Base-by-base conservation (phyloP, 64 coral and sea anemone genomes). In the Actinia equina region DNA sequence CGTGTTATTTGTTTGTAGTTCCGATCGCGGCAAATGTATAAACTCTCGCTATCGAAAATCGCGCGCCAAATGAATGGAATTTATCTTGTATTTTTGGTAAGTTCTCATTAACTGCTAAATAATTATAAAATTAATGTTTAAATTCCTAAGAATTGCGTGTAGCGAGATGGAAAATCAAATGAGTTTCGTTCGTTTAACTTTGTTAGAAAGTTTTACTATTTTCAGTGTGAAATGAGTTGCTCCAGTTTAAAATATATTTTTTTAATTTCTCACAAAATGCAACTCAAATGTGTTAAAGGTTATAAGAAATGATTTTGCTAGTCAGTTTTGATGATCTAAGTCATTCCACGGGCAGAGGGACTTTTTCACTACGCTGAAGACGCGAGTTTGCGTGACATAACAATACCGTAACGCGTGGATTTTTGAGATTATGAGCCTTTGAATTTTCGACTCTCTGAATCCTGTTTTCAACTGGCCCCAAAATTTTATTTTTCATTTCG, bases 391-490 rank as follows among this genome's bases (percentile, higher is more conserved):
- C n/a, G n/a, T n/a, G n/a, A n/a, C n/a, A n/a, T n/a, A n/a, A n/a
- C n/a, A n/a, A 78, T 45, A 43, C 27, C 76, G 76, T 78, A 45
- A 78, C 76, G 22, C 5, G 76, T 43, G 5, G 27, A 78, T 78
- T 44, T 78, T 64, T 64, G 61, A 22, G 18, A 64, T 10, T 64
- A 64, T 64, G 61, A 45, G 10, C 76, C 76, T 78, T 78, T 78
- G 37, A 78, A 43, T 43, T 43, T 30, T 78, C 76, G 26, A 6
- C 76, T 78, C 43, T 78, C 76, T 1, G 6, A 78, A 16, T 43
- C 76, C 27, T 78, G 43, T 78, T 78, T 78, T 78, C 43, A 10
- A 78, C 37, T 78, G 76, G 76, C 76, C 70, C 70, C 70, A 74
- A 74, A 74, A 74, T 25, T 74, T 74, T 74, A 74, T 74, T 74